These are phyloP conservation scores for Acromyrmex charruanus DNA, from an alignment of 1,140 invertebrate species.

Conservation along the genomic window DNA sequence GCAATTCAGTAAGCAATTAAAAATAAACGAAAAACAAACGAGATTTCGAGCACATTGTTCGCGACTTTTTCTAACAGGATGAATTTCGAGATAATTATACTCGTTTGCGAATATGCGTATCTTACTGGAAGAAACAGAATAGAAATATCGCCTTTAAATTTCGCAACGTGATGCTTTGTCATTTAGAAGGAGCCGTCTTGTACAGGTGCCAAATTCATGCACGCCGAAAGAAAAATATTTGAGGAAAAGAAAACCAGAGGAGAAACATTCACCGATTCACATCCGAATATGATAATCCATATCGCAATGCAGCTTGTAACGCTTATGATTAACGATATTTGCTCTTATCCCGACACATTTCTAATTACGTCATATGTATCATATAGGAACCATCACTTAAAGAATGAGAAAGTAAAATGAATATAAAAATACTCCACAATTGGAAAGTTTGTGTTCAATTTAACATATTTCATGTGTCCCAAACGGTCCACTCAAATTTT, in stretches of 20 bases:
- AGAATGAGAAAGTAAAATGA: constrained; percentile 25
- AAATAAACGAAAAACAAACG: background rate
- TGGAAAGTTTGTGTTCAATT: no score
- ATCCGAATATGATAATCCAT: background rate
- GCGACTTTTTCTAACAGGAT: constrained; percentile 14
- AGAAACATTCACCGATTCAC: background rate
- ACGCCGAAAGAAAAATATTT: constrained; percentile 24
- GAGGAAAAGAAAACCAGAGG: background rate
- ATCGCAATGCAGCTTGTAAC: constrained; percentile 41
- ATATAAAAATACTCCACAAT: background rate
- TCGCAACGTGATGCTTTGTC: constrained; percentile 17
- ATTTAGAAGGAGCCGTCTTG: background rate
- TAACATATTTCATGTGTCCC: no score
- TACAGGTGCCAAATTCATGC: constrained; percentile 47
- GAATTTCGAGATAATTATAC: background rate
- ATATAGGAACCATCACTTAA: constrained; percentile 17
- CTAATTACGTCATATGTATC: background rate
- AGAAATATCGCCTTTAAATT: constrained; percentile 32
- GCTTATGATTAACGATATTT: constrained; percentile 25
- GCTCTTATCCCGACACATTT: constrained; percentile 26
- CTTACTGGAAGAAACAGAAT: background rate
- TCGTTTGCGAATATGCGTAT: constrained; percentile 2
- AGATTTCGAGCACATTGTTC: background rate
- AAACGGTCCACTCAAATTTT: no score
- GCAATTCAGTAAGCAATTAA: background rate